A percentile compares a stretch with the other conserved stretches of the same genome.
These are phyloP conservation scores for Zaprionus nigranus DNA, from an alignment of 1,140 invertebrate genomes.

Conservation along the genomic window DNA sequence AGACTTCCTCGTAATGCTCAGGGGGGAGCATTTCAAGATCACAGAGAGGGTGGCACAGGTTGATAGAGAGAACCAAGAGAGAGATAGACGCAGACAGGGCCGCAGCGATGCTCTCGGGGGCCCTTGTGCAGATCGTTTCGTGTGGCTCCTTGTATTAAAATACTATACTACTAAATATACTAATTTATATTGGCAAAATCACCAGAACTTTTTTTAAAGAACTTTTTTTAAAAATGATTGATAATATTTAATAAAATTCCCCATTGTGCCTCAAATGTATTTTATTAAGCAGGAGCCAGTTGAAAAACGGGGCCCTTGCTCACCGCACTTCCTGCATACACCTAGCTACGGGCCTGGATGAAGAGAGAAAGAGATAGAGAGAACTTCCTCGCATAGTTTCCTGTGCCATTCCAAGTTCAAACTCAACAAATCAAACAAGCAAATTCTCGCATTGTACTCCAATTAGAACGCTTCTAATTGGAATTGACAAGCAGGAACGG, in stretches of 20 bases:
- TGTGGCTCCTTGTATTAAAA: no score
- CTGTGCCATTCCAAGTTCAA: conserved; percentile 10
- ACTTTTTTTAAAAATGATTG: no score
- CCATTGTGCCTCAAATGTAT: no score
- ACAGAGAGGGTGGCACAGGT: background rate
- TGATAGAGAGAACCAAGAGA: background rate
- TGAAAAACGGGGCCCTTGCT: no score
- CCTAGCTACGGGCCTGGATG: background rate
- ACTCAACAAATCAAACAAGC: conserved; percentile 35
- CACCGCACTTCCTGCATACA: no score
- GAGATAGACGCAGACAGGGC: background rate
- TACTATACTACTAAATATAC: no score
- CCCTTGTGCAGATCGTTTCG: no score
- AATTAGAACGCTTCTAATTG: conserved; percentile 53
- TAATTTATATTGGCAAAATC: no score
- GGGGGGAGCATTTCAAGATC: conserved; percentile 51
- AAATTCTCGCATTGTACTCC: conserved; percentile 64
- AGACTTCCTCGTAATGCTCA: conserved; percentile 69
- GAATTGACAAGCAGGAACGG: conserved; percentile 71
- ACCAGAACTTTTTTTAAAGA: no score
- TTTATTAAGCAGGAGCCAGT: no score
- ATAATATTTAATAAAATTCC: no score
- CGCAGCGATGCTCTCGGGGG: no score
- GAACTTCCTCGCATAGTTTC: background rate
- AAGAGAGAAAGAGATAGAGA: background rate